Evolutionary conservation across 2,797 vertebrate species (phyloP).

Genomic region (Chaenodraco wilsoni): DNA sequence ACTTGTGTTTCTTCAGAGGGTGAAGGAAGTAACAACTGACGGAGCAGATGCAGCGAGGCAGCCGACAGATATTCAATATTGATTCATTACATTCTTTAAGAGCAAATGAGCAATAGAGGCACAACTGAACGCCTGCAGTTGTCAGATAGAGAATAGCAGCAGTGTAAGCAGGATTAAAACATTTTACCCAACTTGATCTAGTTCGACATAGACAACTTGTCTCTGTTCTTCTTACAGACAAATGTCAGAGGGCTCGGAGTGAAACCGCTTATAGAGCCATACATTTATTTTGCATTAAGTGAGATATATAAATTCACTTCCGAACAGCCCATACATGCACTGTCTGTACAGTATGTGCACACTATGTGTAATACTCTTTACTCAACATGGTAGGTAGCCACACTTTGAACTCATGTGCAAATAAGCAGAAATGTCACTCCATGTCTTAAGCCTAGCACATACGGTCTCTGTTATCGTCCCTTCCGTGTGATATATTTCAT

Average conservation of each 20-base stretch:
- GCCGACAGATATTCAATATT: conserved; percentile 72
- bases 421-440: conserved; percentile 5
- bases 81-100: conserved; percentile 68
- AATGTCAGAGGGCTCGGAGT: background rate
- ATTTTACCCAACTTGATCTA: conserved; percentile 55
- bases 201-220: conserved; percentile 31
- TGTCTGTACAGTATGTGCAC: background rate
- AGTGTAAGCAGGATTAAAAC: conserved; percentile 60
- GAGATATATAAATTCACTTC: conserved; percentile 1
- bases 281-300: conserved; percentile 12
- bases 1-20: conserved; percentile 63
- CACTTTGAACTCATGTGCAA: conserved; percentile 2
- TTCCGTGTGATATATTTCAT: conserved; percentile 20
- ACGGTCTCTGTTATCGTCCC: background rate
- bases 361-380: conserved; percentile 9
- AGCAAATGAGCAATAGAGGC: conserved; percentile 28
- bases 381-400: conserved; percentile 19
- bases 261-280: background rate
- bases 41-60: conserved; percentile 64
- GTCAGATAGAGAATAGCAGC: conserved; percentile 53
- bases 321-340: background rate
- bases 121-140: conserved; percentile 63
- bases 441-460: background rate
- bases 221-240: conserved; percentile 21
- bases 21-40: conserved; percentile 77